These are phyloP conservation scores for Hafferia zeledoni DNA, from an alignment of 2,797 vertebrate genomes.

Conservation along the genomic window DNA sequence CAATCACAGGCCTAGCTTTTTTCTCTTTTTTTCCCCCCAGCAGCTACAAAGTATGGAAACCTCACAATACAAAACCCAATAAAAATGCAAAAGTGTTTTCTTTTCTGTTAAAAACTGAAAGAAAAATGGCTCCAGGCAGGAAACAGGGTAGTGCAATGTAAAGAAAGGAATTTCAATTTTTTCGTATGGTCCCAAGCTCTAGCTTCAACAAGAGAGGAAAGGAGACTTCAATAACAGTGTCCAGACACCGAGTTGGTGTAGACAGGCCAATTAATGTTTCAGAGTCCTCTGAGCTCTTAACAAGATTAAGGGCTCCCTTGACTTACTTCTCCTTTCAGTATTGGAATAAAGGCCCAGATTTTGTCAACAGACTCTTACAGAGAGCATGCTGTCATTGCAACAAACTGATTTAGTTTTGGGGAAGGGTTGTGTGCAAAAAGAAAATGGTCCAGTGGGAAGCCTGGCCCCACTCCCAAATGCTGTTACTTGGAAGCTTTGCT, in stretches of 20 bases:
- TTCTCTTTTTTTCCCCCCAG: neutral
- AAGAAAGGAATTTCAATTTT: neutral
- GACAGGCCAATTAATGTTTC: neutral
- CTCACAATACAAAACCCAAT: neutral
- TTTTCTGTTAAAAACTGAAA: neutral
- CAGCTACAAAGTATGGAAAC: neutral
- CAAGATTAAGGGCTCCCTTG: neutral
- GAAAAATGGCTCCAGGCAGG: neutral
- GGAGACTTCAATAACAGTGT: neutral
- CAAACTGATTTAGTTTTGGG: neutral
- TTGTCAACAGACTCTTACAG: neutral
- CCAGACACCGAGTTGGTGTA: neutral
- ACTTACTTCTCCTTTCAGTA: neutral
- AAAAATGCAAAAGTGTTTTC: neutral
- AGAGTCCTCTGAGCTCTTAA: neutral
- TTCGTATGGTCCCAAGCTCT: neutral
- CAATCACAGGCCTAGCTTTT: neutral
- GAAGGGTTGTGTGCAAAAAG: neutral
- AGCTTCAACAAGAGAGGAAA: neutral
- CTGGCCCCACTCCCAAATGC: neutral
- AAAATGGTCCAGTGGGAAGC: neutral
- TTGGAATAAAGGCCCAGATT: neutral
- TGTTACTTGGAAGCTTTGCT: neutral
- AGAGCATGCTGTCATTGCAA: neutral
- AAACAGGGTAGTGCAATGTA: neutral